Percentiles rank a stretch among this genome's conserved stretches.
phyloP scores from a whole-genome alignment of 2,888 invertebrate genomes.

The Nycteola revayana region DNA sequence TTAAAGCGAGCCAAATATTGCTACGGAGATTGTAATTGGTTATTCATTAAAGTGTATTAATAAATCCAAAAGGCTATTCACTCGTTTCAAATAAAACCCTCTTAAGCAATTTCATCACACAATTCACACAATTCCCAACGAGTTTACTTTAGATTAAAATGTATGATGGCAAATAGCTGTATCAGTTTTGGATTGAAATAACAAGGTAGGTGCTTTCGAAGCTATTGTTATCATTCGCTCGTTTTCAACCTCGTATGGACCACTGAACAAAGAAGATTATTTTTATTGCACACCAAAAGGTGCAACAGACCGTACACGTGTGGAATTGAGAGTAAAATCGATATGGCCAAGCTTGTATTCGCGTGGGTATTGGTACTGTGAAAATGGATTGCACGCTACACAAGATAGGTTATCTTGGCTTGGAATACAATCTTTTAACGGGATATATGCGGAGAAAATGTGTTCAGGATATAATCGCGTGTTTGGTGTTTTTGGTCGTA shows the following conservation, averaged over 20 bases:
- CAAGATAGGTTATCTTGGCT: background rate
- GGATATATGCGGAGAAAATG: too few species aligned
- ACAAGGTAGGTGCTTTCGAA: slow-evolving; percentile 46
- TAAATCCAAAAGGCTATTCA: too few species aligned
- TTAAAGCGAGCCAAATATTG: too few species aligned
- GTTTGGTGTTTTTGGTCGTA: too few species aligned
- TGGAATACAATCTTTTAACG: background rate
- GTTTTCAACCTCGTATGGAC: slow-evolving; percentile 53
- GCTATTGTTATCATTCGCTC: slow-evolving; percentile 56
- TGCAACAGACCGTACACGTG: slow-evolving; percentile 66
- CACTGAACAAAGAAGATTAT: slow-evolving; percentile 74
- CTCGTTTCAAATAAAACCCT: background rate
- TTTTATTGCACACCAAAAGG: slow-evolving; percentile 75
- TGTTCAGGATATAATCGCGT: too few species aligned
- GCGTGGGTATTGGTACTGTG: slow-evolving; percentile 29
- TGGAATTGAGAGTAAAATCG: slow-evolving; percentile 67
- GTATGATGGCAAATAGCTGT: slow-evolving; percentile 42
- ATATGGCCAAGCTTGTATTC: slow-evolving; percentile 39
- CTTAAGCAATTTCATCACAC: slow-evolving; percentile 10
- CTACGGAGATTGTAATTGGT: too few species aligned
- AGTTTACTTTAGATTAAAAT: slow-evolving; percentile 41
- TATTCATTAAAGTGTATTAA: too few species aligned
- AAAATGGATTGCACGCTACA: slow-evolving; percentile 27
- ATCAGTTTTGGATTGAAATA: slow-evolving; percentile 57
- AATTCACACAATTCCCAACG: slow-evolving; percentile 21